A percentile compares a stretch with the other conserved stretches of the same genome.
Evolutionary conservation across 2,797 vertebrate genomes (phyloP).

Genomic region (Rhinichthys osculus): DNA sequence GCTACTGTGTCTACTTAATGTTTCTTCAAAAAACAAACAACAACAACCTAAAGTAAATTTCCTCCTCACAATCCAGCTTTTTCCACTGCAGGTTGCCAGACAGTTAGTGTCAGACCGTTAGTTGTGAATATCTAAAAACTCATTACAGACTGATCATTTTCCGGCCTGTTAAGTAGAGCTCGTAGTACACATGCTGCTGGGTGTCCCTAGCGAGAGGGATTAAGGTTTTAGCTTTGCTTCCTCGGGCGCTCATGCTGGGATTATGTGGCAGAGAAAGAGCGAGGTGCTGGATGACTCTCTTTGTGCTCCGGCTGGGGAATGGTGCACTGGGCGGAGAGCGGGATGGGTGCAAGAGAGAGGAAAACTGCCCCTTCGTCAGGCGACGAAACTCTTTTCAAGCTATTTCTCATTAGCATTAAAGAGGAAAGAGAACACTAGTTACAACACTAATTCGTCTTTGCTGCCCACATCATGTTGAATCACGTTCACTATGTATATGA

Average conservation of each 20-base stretch:
- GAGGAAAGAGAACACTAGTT: not conserved
- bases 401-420: conserved; percentile 16
- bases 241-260: conserved; percentile 39
- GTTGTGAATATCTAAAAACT: conserved; percentile 29
- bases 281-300: conserved; percentile 66
- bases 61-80: not conserved
- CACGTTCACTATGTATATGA: conserved; percentile 10
- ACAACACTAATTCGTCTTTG: conserved; percentile 9
- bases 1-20: not conserved
- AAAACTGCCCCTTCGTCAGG: conserved; percentile 1
- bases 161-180: conserved; percentile 40
- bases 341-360: not conserved
- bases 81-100: not conserved
- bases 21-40: not conserved
- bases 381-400: not conserved
- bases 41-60: not conserved
- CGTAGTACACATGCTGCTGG: conserved; percentile 30
- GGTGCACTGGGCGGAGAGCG: conserved; percentile 59
- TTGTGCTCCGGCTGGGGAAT: conserved; percentile 61
- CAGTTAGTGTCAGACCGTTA: conserved; percentile 1
- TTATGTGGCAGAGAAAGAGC: conserved; percentile 46
- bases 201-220: conserved; percentile 41
- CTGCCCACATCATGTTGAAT: conserved; percentile 41
- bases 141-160: conserved; percentile 46
- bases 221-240: conserved; percentile 46